A percentile compares a stretch with the other conserved stretches of the same genome.
Conservation (phyloP, 2,113 vertebrate genomes). For the Manacus vitellinus region DNA sequence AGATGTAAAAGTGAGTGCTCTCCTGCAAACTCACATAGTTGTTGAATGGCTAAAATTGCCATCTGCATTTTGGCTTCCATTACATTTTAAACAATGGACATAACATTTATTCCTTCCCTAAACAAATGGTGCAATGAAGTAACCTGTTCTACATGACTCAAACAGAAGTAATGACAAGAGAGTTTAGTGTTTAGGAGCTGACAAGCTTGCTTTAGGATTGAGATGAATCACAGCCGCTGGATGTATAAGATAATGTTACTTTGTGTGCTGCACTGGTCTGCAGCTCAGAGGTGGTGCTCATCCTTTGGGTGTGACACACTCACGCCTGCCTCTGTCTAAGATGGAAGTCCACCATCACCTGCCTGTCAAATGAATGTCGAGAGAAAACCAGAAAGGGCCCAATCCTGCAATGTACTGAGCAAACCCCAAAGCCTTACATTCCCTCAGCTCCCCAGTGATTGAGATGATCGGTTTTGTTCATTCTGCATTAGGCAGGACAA, state of each 20-base stretch:
- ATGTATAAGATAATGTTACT: not conserved
- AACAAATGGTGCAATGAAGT: not conserved
- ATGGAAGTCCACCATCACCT: not conserved
- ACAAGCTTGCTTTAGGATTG: not conserved
- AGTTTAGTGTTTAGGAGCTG: not conserved
- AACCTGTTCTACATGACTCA: not conserved
- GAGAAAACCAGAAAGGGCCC: not conserved
- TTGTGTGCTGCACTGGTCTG: not conserved
- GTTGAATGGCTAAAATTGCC: not conserved
- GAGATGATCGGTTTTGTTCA: not conserved
- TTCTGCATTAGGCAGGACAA: not conserved
- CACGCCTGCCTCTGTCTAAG: not conserved
- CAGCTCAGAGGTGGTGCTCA: not conserved
- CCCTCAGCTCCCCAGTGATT: not conserved
- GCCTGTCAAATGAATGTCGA: accelerated
- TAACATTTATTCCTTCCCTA: not conserved
- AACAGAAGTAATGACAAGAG: not conserved
- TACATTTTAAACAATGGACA: not conserved
- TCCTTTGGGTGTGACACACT: not conserved
- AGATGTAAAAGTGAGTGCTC: not conserved
- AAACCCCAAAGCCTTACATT: not conserved
- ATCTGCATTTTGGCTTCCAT: not conserved
- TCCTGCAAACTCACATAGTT: not conserved
- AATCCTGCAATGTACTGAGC: accelerated
- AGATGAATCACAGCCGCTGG: not conserved